Percentiles rank a stretch among this genome's conserved stretches.
Conservation (phyloP, 2,888 invertebrate genomes). For the Rosalia funebris region DNA sequence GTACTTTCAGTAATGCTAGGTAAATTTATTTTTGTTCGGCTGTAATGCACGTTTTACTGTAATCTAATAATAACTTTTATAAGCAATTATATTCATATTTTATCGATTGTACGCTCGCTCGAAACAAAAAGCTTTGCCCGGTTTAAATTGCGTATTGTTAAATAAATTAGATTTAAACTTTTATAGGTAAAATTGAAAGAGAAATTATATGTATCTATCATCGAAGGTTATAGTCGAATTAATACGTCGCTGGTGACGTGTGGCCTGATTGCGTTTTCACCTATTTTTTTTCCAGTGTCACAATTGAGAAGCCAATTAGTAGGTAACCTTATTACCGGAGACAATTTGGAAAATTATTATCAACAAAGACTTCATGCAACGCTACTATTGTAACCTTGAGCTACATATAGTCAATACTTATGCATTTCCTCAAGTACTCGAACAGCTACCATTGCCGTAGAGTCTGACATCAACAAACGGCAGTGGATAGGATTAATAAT, state of each 20-base stretch:
- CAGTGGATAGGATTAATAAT: too few species aligned
- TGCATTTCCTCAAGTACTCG: slow-evolving; percentile 10
- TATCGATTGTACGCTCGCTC: slow-evolving; percentile 5
- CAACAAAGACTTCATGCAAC: slow-evolving; percentile 10
- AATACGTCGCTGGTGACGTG: too few species aligned
- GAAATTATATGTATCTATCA: neutral
- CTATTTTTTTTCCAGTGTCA: slow-evolving; percentile 8
- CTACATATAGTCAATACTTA: slow-evolving; percentile 17
- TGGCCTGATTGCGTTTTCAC: slow-evolving; percentile 3
- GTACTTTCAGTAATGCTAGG: slow-evolving; percentile 15
- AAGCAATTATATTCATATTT: slow-evolving; percentile 14
- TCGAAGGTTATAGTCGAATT: too few species aligned
- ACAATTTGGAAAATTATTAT: slow-evolving; percentile 11
- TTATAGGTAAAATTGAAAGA: neutral
- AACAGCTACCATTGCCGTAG: slow-evolving; percentile 8
- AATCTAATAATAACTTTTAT: slow-evolving; percentile 25
- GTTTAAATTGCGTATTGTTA: neutral
- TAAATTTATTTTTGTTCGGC: slow-evolving; percentile 18
- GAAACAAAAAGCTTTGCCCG: too few species aligned
- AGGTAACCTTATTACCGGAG: neutral
- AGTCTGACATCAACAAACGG: too few species aligned
- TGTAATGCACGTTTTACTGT: slow-evolving; percentile 10
- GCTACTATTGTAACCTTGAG: slow-evolving; percentile 16
- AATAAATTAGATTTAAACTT: neutral
- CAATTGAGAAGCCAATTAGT: neutral